Conservation (phyloP, 2,797 vertebrate species). For the Chelmon rostratus region DNA sequence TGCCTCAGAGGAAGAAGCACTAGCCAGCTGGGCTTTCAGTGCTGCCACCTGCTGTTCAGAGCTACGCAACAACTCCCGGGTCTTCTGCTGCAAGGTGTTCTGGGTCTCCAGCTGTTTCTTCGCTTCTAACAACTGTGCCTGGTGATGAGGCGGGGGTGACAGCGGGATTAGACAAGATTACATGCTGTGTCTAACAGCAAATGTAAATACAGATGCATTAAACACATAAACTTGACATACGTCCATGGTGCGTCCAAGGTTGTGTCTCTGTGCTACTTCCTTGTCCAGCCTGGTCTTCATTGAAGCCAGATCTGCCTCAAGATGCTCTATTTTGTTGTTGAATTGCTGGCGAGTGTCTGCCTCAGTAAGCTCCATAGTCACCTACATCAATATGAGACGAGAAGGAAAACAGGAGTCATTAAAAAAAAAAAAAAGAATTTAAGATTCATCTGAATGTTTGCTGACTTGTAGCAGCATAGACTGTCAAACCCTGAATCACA, state of each 20-base stretch:
- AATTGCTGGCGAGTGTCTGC: constrained; percentile 92
- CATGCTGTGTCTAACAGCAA: not conserved
- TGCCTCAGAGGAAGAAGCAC: constrained; percentile 73
- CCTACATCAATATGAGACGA: constrained; percentile 72
- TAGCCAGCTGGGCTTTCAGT: constrained; percentile 87
- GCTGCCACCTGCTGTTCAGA: constrained; percentile 90
- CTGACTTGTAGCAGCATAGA: not conserved
- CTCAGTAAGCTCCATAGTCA: constrained; percentile 94
- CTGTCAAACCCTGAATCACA: not conserved
- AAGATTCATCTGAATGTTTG: not conserved
- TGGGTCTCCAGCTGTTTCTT: constrained; percentile 94
- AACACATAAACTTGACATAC: constrained; percentile 65
- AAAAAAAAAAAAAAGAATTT: not conserved
- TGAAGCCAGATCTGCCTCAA: constrained; percentile 90
- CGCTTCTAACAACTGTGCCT: constrained; percentile 91
- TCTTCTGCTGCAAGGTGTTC: constrained; percentile 89
- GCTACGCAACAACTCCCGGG: constrained; percentile 92
- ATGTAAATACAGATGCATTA: not conserved
- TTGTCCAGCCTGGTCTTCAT: constrained; percentile 92
- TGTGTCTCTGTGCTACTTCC: constrained; percentile 93
- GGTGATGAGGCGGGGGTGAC: not conserved
- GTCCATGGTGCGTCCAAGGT: constrained; percentile 87
- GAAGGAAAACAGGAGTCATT: not conserved
- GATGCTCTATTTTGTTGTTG: constrained; percentile 89
- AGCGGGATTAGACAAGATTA: not conserved